phyloP scores from a whole-genome alignment of 2,888 invertebrate genomes.

The Caenorhabditis angaria region DNA sequence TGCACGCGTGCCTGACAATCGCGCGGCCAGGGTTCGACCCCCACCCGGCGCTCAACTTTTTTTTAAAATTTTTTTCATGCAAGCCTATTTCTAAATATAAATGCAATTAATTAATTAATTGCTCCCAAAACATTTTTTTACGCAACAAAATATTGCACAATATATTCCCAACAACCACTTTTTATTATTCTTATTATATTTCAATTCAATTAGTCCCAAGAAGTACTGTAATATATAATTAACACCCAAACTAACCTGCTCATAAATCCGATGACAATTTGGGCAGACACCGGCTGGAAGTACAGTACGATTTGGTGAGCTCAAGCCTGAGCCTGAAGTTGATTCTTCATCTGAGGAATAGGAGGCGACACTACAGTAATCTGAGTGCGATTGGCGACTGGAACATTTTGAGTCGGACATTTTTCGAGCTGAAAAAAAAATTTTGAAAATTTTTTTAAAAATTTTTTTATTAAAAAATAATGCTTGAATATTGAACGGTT shows the following conservation, averaged over 20 bases:
- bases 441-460: too few species aligned
- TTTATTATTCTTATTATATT: background rate
- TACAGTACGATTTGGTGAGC: slow-evolving; percentile 3
- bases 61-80: too few species aligned
- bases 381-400: slow-evolving; percentile 40
- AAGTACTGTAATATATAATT: background rate
- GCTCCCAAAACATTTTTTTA: background rate
- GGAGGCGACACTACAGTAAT: slow-evolving; percentile 34
- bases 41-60: too few species aligned
- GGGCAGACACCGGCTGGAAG: slow-evolving; percentile 45
- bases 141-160: background rate
- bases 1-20: too few species aligned
- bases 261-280: slow-evolving; percentile 40
- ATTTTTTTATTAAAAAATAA: background rate
- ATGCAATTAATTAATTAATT: too few species aligned
- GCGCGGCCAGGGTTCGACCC: too few species aligned
- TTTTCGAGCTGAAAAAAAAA: background rate
- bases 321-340: background rate
- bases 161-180: too few species aligned
- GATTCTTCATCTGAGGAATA: slow-evolving; percentile 38
- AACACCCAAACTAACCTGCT: slow-evolving; percentile 31
- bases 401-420: slow-evolving; percentile 5
- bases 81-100: too few species aligned
- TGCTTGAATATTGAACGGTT: background rate
- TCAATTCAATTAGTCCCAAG: background rate